Evolutionary conservation across 1,140 invertebrate species (phyloP).

Genomic region (Xylocopa sonorina): DNA sequence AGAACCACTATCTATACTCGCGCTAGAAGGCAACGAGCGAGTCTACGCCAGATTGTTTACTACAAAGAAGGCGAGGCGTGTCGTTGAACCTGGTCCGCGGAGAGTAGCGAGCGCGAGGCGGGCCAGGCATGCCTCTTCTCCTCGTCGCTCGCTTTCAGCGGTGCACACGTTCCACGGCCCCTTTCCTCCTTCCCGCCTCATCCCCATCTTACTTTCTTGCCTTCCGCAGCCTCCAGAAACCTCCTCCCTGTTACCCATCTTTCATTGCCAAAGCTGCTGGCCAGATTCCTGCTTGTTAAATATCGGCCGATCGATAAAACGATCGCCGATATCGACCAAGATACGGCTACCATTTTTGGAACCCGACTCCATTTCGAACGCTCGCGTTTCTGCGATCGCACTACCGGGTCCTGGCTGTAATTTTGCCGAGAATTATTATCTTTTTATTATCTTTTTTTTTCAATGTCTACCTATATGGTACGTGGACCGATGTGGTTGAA

Average conservation of each 20-base stretch:
- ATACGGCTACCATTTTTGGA: constrained; percentile 4
- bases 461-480: not conserved
- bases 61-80: constrained; percentile 79
- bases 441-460: not conserved
- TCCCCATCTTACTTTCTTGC: constrained; percentile 37
- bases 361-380: not conserved
- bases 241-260: constrained; percentile 56
- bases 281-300: constrained; percentile 48
- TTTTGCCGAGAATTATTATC: not conserved
- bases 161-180: constrained; percentile 44
- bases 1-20: constrained; percentile 74
- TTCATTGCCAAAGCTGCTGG: constrained; percentile 61
- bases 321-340: constrained; percentile 31
- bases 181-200: constrained; percentile 18
- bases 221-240: constrained; percentile 59
- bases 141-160: constrained; percentile 62
- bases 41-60: constrained; percentile 80
- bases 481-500: not conserved
- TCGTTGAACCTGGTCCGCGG: constrained; percentile 79
- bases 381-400: not conserved
- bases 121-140: constrained; percentile 68
- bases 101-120: constrained; percentile 71
- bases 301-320: constrained; percentile 55
- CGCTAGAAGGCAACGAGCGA: constrained; percentile 74
- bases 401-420: not conserved